Evolutionary conservation across 2,888 invertebrate species (phyloP).

Genomic region (Nebria salina): DNA sequence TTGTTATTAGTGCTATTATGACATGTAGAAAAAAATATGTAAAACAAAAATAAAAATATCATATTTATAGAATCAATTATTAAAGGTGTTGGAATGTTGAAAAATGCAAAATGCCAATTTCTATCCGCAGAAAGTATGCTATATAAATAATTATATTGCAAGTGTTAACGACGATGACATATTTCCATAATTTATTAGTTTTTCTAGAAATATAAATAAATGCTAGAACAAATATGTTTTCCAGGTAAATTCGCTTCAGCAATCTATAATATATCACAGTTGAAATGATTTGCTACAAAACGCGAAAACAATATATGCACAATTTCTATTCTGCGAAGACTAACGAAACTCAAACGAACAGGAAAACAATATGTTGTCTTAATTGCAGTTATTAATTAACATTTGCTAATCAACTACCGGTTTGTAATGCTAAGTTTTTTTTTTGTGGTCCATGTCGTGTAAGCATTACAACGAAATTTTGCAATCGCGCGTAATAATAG

Average conservation of each 20-base stretch:
- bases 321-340: neutral
- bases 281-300: neutral
- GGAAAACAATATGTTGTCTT: neutral
- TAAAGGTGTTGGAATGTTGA: no score
- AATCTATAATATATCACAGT: neutral
- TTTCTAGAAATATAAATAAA: neutral
- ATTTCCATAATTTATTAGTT: neutral
- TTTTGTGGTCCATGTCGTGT: conserved; percentile 28
- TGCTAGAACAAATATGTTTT: neutral
- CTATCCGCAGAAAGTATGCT: neutral
- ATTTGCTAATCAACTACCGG: neutral
- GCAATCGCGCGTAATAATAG: conserved; percentile 28
- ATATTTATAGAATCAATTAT: no score
- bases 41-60: no score
- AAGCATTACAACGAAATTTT: conserved; percentile 29
- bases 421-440: neutral
- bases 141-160: neutral
- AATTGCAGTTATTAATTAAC: neutral
- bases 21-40: no score
- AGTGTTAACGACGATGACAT: neutral
- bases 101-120: neutral
- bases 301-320: neutral
- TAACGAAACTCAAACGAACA: neutral
- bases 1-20: no score
- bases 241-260: neutral